These are phyloP conservation scores for Parapristionchus giblindavisi DNA, from an alignment of 2,888 invertebrate species.

Conservation along the genomic window DNA sequence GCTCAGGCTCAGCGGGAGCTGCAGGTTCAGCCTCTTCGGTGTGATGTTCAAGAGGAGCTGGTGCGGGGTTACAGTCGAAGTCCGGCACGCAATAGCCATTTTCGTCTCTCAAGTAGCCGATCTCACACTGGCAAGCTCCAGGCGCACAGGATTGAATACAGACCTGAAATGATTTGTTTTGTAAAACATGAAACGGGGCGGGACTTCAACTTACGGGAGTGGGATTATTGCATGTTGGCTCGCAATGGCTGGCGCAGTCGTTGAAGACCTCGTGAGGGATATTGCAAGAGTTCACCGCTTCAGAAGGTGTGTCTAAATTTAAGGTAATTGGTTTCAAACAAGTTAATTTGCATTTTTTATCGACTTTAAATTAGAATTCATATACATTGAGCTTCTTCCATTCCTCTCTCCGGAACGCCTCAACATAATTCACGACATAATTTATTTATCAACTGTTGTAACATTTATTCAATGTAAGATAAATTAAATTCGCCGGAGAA, in stretches of 20 bases:
- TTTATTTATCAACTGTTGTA: too few relatives aligned
- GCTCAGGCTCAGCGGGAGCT: too few relatives aligned
- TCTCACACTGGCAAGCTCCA: constrained; percentile 4
- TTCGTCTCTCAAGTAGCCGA: constrained; percentile 25
- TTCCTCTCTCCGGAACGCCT: too few relatives aligned
- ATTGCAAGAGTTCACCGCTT: constrained; percentile 17
- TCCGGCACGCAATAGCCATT: background rate
- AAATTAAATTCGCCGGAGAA: too few relatives aligned
- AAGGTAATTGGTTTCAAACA: background rate
- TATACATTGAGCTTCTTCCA: too few relatives aligned
- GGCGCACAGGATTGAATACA: constrained; percentile 15
- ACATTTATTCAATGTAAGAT: too few relatives aligned
- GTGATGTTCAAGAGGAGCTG: too few relatives aligned
- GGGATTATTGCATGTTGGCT: constrained; percentile 25
- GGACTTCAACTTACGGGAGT: constrained; percentile 24
- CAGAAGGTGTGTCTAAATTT: background rate
- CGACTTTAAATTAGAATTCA: background rate
- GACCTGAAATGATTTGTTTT: background rate
- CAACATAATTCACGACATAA: too few relatives aligned
- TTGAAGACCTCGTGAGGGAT: constrained; percentile 11
- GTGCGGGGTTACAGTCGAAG: too few relatives aligned
- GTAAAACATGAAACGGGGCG: too few relatives aligned
- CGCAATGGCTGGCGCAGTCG: constrained; percentile 18
- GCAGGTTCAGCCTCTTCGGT: too few relatives aligned
- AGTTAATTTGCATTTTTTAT: background rate